phyloP scores from a whole-genome alignment of 2,888 invertebrate species.

The Caenorhabditis japonica region DNA sequence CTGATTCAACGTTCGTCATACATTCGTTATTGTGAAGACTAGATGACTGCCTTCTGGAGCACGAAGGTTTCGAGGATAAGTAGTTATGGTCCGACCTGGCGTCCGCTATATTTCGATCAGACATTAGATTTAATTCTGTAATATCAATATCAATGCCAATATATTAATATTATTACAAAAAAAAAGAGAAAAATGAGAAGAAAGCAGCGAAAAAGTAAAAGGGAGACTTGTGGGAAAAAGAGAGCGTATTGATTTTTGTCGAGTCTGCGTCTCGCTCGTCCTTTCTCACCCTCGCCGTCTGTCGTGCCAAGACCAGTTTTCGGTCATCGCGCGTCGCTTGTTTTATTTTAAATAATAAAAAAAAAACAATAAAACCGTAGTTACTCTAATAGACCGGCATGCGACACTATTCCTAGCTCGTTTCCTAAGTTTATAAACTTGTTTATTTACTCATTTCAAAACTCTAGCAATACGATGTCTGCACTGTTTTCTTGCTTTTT shows the following conservation, averaged over 20 bases:
- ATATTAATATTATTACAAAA: not conserved
- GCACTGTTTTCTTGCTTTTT: too few relatives aligned
- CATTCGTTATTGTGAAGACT: conserved; percentile 64
- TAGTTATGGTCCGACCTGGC: conserved; percentile 29
- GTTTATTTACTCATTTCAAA: too few relatives aligned
- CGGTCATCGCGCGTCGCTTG: too few relatives aligned
- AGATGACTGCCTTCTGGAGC: conserved; percentile 32
- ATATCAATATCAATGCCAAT: too few relatives aligned
- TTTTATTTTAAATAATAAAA: too few relatives aligned
- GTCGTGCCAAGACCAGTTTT: conserved; percentile 43
- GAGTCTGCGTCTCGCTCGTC: conserved; percentile 31
- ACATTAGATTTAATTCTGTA: conserved; percentile 46
- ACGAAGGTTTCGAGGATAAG: conserved; percentile 26
- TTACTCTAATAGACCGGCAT: too few relatives aligned
- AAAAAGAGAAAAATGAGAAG: not conserved
- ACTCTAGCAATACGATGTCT: too few relatives aligned
- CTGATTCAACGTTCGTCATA: conserved; percentile 72
- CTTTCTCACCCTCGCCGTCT: not conserved
- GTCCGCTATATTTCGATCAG: conserved; percentile 34
- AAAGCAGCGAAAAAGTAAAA: not conserved
- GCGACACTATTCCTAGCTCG: too few relatives aligned
- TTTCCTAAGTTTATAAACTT: too few relatives aligned
- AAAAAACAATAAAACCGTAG: too few relatives aligned
- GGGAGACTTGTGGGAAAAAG: conserved; percentile 15
- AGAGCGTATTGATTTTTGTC: conserved; percentile 38